Conservation (phyloP, 1,140 invertebrate species). For the Cyclargus thomasi region DNA sequence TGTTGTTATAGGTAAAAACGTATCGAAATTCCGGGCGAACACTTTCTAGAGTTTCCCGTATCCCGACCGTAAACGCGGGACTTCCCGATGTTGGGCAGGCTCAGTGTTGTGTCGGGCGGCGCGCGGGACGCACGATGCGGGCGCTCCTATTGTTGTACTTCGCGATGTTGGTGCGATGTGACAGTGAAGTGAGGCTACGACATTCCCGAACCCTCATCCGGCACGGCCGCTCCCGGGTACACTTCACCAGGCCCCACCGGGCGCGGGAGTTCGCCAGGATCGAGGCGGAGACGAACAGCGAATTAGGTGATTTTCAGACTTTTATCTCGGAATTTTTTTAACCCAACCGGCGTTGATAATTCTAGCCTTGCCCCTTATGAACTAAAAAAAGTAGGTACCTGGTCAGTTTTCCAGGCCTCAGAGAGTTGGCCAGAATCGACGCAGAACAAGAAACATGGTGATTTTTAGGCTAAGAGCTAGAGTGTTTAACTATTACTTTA, state of each 20-base stretch:
- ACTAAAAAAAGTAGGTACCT: no score
- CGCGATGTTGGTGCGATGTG: conserved; percentile 56
- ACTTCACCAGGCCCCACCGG: conserved; percentile 43
- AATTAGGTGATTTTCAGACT: conserved; percentile 40
- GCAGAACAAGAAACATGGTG: no score
- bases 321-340: no score
- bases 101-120: conserved; percentile 40
- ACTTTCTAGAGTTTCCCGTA: no score
- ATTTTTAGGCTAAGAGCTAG: no score
- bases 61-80: neutral
- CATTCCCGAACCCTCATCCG: conserved; percentile 52
- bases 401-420: no score
- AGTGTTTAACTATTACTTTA: no score
- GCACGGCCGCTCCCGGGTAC: conserved; percentile 55
- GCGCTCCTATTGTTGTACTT: conserved; percentile 54
- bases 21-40: no score
- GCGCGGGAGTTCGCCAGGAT: conserved; percentile 50
- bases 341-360: no score
- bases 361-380: no score
- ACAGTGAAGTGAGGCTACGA: conserved; percentile 53
- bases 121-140: conserved; percentile 46
- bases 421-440: no score
- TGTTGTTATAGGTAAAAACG: no score
- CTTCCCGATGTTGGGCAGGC: neutral
- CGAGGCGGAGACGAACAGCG: conserved; percentile 54